A percentile compares a stretch with the other conserved stretches of the same genome.
phyloP scores from a whole-genome alignment of 2,113 vertebrate species.

The Nibea albiflora region DNA sequence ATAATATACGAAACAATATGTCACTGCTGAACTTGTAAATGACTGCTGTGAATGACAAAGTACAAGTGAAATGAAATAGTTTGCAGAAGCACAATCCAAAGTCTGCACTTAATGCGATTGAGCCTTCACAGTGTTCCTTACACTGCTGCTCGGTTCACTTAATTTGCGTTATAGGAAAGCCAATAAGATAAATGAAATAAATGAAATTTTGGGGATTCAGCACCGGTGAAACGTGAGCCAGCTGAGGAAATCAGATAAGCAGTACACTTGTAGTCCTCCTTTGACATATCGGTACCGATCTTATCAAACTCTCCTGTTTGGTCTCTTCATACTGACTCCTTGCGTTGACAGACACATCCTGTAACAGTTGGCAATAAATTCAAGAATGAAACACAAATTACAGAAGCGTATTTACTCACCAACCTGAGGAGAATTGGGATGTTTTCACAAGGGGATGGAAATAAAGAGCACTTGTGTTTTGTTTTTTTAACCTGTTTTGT shows the following conservation, averaged over 20 bases:
- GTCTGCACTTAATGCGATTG: constrained; percentile 3
- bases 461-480: constrained; percentile 61
- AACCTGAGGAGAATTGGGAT: constrained; percentile 39
- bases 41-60: neutral
- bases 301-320: constrained; percentile 46
- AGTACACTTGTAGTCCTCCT: constrained; percentile 19
- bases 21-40: neutral
- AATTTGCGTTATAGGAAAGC: constrained; percentile 20
- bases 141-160: constrained; percentile 11
- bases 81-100: constrained; percentile 6
- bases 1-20: neutral
- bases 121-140: constrained; percentile 8
- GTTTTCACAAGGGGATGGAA: constrained; percentile 47
- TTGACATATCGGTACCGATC: constrained; percentile 55
- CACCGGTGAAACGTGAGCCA: constrained; percentile 38
- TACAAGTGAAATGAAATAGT: neutral
- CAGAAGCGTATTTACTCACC: constrained; percentile 38
- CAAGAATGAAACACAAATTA: constrained; percentile 55
- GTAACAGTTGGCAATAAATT: constrained; percentile 48
- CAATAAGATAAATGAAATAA: constrained; percentile 35
- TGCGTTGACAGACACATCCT: constrained; percentile 55
- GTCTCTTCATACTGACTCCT: constrained; percentile 59
- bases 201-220: constrained; percentile 17
- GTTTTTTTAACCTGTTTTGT: constrained; percentile 68
- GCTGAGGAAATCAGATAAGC: constrained; percentile 55